Evolutionary conservation across 2,888 invertebrate genomes (phyloP).

Genomic region (Acrobeloides nanus): DNA sequence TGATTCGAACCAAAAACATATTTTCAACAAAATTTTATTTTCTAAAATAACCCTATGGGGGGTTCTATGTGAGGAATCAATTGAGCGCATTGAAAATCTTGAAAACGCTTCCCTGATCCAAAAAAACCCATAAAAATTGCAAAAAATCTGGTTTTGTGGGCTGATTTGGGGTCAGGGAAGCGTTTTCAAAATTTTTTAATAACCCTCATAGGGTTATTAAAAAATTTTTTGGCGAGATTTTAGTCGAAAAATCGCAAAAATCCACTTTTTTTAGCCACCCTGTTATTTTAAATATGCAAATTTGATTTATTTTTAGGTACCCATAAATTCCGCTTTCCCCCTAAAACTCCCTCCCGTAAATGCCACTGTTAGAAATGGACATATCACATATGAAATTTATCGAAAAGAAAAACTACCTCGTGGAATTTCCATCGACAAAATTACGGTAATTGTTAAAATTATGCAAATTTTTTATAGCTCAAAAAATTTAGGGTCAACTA

Average conservation of each 20-base stretch:
- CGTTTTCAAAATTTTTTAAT: no score
- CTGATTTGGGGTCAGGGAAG: no score
- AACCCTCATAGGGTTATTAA: no score
- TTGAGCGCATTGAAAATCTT: no score
- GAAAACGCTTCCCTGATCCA: no score
- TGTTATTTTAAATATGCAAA: background rate
- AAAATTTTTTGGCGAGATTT: no score
- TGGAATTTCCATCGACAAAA: constrained; percentile 33
- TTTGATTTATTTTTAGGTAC: constrained; percentile 17
- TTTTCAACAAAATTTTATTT: background rate
- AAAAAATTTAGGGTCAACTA: constrained; percentile 21
- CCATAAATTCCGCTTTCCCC: constrained; percentile 18
- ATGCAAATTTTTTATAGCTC: constrained; percentile 1
- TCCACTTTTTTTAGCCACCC: no score
- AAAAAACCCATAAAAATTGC: no score
- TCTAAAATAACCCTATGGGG: no score
- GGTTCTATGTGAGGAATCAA: no score
- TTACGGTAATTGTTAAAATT: constrained; percentile 21
- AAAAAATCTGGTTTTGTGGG: no score
- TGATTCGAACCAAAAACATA: background rate
- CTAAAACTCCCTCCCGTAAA: constrained; percentile 20
- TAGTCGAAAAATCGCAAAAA: no score
- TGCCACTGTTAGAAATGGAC: constrained; percentile 19
- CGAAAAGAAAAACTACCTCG: background rate
- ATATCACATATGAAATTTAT: constrained; percentile 35